Conservation (phyloP, 2,888 invertebrate genomes). For the Ypsolopha sequella region DNA sequence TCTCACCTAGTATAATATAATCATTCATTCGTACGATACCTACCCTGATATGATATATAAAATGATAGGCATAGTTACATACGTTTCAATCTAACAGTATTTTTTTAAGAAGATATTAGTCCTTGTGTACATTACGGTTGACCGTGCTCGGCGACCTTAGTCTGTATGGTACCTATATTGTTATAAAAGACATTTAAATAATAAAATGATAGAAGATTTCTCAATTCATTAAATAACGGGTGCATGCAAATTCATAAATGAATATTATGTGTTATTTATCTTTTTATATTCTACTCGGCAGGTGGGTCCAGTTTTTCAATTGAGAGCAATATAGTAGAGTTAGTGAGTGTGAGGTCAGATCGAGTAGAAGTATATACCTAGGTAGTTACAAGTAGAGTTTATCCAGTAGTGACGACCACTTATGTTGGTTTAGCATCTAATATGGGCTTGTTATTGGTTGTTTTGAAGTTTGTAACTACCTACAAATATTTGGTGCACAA, state of each 20-base stretch:
- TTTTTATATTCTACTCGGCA: constrained; percentile 68
- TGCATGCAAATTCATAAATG: constrained; percentile 67
- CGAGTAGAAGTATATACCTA: background rate
- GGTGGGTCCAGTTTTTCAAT: constrained; percentile 60
- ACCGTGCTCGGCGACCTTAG: constrained; percentile 45
- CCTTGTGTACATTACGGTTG: constrained; percentile 56
- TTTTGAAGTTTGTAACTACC: background rate
- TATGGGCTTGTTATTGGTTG: background rate
- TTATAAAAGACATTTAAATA: constrained; percentile 62
- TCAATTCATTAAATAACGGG: constrained; percentile 67
- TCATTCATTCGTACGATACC: constrained; percentile 57
- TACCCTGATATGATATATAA: constrained; percentile 60
- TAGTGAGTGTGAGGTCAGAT: background rate
- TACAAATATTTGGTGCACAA: constrained; percentile 37
- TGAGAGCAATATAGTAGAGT: constrained; percentile 23
- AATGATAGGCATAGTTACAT: constrained; percentile 59
- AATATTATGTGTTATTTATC: constrained; percentile 67
- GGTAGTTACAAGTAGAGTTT: background rate
- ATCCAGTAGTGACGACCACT: too few species aligned
- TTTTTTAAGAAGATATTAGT: constrained; percentile 72
- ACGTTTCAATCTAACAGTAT: constrained; percentile 71
- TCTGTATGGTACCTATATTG: constrained; percentile 54
- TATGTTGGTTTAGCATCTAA: background rate
- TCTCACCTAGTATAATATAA: constrained; percentile 61
- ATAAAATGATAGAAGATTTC: constrained; percentile 63